Base-by-base conservation (phyloP, 2,888 invertebrate species). In the Aphelenchoides bicaudatus region DNA sequence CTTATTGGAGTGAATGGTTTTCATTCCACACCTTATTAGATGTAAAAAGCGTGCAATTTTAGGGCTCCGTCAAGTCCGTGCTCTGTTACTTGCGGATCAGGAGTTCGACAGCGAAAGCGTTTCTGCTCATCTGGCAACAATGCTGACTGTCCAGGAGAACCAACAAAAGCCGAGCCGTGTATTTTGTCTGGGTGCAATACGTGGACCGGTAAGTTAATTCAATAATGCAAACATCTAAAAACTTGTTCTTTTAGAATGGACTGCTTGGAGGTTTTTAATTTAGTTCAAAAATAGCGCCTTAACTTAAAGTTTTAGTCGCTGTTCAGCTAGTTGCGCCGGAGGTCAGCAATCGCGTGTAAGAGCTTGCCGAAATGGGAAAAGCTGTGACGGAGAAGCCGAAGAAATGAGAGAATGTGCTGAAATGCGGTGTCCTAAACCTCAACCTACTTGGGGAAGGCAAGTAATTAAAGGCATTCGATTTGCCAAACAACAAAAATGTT, bases 41-140 rank as follows among this genome's bases (percentile, higher is more conserved):
- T 13, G 34, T 13, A 16, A 34, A 34, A 34, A 13, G 34, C 13
- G 13, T 13, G 16, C 34, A 16, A 34, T 13, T 13, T 34, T 34
- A 34, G 16, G 13, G 34, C 16, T 34, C 34, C 62, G 6, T 10
- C 28, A n/a, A 39, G 57, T n/a, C 34, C 37, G 19, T 65, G 65
- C 43, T 57, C 57, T 6, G 65, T 68, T 10, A 63, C 62, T 27
- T 65, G 65, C 28, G 65, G 65, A 29, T 39, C 28, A 5, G 65
- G 65, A 1, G 38, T 21, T 13, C 55, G 59, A 16, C 56, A 51
- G 13, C 47, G 66, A 39, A 58, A 37, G 8, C 62, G 65, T 2
- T 56, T 46, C 34, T 65, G 65, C 59, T 65, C 65, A 3, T 66
- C 39, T 34, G 65, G 66, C 6, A 47, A 63, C 27, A 34, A 56